phyloP scores from a whole-genome alignment of 2,797 vertebrate genomes.

The Dryobates pubescens region DNA sequence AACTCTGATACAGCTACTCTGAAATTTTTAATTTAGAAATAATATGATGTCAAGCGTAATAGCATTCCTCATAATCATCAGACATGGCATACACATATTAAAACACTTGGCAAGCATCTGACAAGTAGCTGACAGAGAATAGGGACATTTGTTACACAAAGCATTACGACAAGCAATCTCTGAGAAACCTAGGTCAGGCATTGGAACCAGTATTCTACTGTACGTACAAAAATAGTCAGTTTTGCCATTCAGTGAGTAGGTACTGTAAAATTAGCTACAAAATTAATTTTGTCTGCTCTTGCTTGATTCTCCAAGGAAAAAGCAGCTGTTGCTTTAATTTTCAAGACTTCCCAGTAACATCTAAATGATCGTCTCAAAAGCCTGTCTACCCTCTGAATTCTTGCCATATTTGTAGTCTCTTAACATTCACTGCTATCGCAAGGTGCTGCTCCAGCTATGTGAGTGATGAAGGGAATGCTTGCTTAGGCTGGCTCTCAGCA shows the following conservation, averaged over 20 bases:
- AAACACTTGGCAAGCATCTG: not conserved
- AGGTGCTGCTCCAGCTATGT: constrained; percentile 9
- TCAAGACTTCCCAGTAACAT: not conserved
- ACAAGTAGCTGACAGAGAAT: not conserved
- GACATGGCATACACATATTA: not conserved
- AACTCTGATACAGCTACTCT: not conserved
- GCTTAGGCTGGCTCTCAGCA: not conserved
- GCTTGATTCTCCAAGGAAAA: not conserved
- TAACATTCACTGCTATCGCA: not conserved
- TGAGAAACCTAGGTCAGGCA: not conserved
- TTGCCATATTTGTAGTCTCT: constrained; percentile 45
- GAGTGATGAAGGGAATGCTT: constrained; percentile 35
- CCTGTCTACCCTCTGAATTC: constrained; percentile 24
- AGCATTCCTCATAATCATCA: not conserved
- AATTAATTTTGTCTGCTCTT: not conserved
- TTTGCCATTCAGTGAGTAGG: not conserved
- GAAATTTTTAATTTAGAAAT: not conserved
- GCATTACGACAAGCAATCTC: not conserved
- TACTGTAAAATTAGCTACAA: not conserved
- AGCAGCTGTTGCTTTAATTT: not conserved
- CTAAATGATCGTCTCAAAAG: constrained; percentile 4
- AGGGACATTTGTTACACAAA: not conserved
- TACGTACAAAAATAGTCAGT: not conserved
- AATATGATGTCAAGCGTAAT: not conserved
- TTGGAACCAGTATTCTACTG: not conserved